Evolutionary conservation across 2,113 vertebrate genomes (phyloP), one percentile per base, ranked within the genome.

Genomic region (Aegithalos caudatus): DNA sequence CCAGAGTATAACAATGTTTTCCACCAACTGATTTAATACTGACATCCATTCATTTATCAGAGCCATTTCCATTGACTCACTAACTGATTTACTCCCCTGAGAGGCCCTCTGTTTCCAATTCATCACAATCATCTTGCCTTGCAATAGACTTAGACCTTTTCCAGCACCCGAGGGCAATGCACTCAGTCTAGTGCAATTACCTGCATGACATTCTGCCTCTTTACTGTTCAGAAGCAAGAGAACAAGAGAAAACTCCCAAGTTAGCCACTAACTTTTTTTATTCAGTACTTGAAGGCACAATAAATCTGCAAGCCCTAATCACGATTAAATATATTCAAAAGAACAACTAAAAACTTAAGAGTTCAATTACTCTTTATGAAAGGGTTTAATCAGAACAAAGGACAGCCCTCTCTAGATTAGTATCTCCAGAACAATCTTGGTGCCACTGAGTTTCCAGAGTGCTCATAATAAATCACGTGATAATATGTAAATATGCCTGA

Each of bases 51-150:
- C 58, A 94, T 94, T 96, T 85, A 96, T 94, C 83, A 92, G 86
- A 92, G 42, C 62, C 91, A 92, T 89, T 94, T 91, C 90, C 88
- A 96, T 84, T 91, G 86, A 94, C 76, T 96, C 78, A 89, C 80
- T 96, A 96, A 95, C 81, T 89, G 95, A 96, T 95, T 95, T 94
- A 92, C 80, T 90, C 67, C 72, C 70, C 81, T 65, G 78, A 91
- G 67, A 97, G 86, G 61, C 82, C 53, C 93, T 94, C 84, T 77
- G 91, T 84, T 97, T 94, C 71, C 66, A 95, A 82, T 96, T 97
- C 96, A 98, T 97, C 89, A 96, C 78, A 88, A 91, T 86, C 94
- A 48, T 92, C 81, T 96, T 97, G 95, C 78, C 90, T 83, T 90
- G 93, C 85, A 96, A 97, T 29, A 97, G 86, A 85, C 86, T 94